These are phyloP conservation scores for Synaphobranchus kaupii DNA, from an alignment of 2,797 vertebrate species.

Conservation along the genomic window DNA sequence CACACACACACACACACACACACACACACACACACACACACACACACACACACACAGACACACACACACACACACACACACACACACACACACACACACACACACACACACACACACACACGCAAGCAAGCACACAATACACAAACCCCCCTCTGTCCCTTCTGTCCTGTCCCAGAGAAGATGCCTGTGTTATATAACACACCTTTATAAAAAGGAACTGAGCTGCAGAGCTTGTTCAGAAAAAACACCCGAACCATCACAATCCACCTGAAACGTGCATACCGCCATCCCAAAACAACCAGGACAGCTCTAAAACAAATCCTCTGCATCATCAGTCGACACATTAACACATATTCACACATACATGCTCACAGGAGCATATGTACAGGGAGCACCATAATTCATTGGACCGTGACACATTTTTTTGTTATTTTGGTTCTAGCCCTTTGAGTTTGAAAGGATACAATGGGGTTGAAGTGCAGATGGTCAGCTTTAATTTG, in stretches of 20 bases:
- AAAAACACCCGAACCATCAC: conserved; percentile 22
- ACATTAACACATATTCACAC: conserved; percentile 1
- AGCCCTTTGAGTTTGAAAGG: too few relatives aligned
- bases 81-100: too few relatives aligned
- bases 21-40: too few relatives aligned
- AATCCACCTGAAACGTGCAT: conserved; percentile 4
- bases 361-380: neutral
- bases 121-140: too few relatives aligned
- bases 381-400: neutral
- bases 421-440: too few relatives aligned
- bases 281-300: conserved; percentile 22
- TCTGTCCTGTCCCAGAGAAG: conserved; percentile 33
- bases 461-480: too few relatives aligned
- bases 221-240: neutral
- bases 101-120: too few relatives aligned
- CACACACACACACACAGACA: too few relatives aligned
- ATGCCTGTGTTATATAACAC: neutral
- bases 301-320: conserved; percentile 13
- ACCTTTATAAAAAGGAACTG: neutral
- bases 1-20: conserved; percentile 15
- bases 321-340: conserved; percentile 13
- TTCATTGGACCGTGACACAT: too few relatives aligned
- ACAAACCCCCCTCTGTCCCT: neutral
- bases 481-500: too few relatives aligned
- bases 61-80: too few relatives aligned